phyloP scores from a whole-genome alignment of 2,797 vertebrate species.

The Pempheris klunzingeri region DNA sequence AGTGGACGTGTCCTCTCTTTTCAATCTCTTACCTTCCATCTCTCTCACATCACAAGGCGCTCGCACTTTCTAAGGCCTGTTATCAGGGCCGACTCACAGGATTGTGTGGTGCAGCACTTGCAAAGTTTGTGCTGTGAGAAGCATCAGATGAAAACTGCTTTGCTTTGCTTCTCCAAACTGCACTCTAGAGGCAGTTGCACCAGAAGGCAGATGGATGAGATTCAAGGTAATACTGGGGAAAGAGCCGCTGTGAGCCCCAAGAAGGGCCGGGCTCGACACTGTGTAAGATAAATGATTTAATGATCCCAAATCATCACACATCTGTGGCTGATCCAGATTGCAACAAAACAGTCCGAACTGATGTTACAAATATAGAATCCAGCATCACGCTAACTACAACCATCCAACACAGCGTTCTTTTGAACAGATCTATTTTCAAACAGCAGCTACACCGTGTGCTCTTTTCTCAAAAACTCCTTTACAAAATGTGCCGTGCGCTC shows the following conservation, averaged over 20 bases:
- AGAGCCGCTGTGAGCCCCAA: background rate
- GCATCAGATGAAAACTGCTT: slow-evolving; percentile 6
- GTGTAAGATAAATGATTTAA: background rate
- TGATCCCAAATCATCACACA: background rate
- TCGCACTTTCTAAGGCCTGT: background rate
- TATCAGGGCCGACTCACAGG: slow-evolving; percentile 29
- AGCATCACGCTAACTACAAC: background rate
- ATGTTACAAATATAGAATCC: slow-evolving; percentile 15
- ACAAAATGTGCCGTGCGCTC: slow-evolving; percentile 32
- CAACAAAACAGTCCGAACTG: background rate
- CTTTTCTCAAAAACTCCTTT: slow-evolving; percentile 26
- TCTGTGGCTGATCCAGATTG: background rate
- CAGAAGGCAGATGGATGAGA: slow-evolving; percentile 13
- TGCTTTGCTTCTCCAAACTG: slow-evolving; percentile 13
- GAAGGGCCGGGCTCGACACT: background rate
- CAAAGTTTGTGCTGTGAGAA: slow-evolving; percentile 22
- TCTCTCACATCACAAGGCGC: background rate
- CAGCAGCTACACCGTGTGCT: slow-evolving; percentile 30
- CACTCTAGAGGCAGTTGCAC: background rate
- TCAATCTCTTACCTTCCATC: background rate
- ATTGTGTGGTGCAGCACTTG: slow-evolving; percentile 5
- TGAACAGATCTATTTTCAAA: slow-evolving; percentile 28
- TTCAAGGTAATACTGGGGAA: slow-evolving; percentile 17
- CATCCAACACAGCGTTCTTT: background rate
- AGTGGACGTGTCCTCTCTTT: background rate